phyloP scores from a whole-genome alignment of 2,113 vertebrate species.

The Copsychus sechellarum region DNA sequence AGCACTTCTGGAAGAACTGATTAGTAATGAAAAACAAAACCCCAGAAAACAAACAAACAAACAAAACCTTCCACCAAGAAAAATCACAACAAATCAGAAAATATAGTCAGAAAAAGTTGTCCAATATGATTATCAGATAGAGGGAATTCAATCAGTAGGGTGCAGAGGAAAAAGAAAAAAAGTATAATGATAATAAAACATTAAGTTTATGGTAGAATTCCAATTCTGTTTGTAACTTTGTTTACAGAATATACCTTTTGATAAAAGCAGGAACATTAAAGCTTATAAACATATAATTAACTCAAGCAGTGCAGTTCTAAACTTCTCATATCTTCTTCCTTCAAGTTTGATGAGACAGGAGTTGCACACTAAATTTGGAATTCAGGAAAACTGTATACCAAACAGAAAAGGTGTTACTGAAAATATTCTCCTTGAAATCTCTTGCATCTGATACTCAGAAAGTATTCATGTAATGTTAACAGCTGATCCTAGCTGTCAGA shows the following conservation, averaged over 20 bases:
- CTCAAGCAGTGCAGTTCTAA: background rate
- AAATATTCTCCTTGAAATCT: background rate
- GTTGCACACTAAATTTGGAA: background rate
- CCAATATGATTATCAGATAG: background rate
- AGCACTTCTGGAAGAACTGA: background rate
- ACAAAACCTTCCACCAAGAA: background rate
- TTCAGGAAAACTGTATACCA: background rate
- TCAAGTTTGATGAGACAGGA: background rate
- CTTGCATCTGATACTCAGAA: background rate
- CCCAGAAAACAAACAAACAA: background rate
- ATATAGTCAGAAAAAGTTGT: background rate
- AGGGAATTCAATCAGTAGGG: background rate
- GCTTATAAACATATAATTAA: background rate
- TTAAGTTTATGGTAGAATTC: background rate
- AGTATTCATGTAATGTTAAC: background rate
- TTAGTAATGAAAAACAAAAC: background rate
- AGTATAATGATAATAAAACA: background rate
- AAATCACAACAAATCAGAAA: background rate
- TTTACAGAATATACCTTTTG: background rate
- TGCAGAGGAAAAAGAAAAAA: background rate
- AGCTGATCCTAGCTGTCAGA: constrained; percentile 1
- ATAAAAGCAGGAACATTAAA: background rate
- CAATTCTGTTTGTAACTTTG: background rate
- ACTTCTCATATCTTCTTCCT: background rate
- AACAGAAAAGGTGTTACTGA: background rate